A percentile compares a stretch with the other conserved stretches of the same genome.
Conservation (phyloP, 1,140 invertebrate genomes). For the Penaeus japonicus region DNA sequence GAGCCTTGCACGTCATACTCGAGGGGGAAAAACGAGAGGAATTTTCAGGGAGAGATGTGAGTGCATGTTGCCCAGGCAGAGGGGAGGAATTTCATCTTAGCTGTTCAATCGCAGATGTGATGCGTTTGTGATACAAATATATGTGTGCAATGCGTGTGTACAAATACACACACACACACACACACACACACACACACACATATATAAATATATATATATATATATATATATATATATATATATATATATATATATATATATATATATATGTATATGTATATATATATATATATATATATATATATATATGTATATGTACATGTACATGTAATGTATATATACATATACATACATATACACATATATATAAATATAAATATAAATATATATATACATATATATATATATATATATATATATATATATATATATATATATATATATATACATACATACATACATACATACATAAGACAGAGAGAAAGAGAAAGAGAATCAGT, state of each 20-base stretch:
- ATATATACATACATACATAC: neutral
- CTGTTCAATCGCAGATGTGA: too few species aligned
- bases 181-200: too few species aligned
- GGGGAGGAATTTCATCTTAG: too few species aligned
- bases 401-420: slow-evolving; percentile 13
- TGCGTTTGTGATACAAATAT: too few species aligned
- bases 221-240: neutral
- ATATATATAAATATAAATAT: neutral
- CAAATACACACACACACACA: neutral
- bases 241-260: slow-evolving; percentile 6
- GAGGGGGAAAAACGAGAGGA: too few species aligned
- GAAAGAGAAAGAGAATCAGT: too few species aligned
- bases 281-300: neutral
- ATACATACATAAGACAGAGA: slow-evolving; percentile 1
- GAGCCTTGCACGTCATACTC: too few species aligned
- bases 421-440: slow-evolving; percentile 13
- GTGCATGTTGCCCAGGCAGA: too few species aligned
- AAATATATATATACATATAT: neutral
- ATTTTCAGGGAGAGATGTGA: too few species aligned
- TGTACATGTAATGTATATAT: neutral
- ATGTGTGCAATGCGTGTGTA: neutral
- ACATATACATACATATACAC: neutral
- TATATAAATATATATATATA: neutral
- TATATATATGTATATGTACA: neutral
- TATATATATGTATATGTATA: neutral